These are phyloP conservation scores for Paelopatides confundens DNA, from an alignment of 53 echinoderm and acorn worm species.

Conservation along the genomic window DNA sequence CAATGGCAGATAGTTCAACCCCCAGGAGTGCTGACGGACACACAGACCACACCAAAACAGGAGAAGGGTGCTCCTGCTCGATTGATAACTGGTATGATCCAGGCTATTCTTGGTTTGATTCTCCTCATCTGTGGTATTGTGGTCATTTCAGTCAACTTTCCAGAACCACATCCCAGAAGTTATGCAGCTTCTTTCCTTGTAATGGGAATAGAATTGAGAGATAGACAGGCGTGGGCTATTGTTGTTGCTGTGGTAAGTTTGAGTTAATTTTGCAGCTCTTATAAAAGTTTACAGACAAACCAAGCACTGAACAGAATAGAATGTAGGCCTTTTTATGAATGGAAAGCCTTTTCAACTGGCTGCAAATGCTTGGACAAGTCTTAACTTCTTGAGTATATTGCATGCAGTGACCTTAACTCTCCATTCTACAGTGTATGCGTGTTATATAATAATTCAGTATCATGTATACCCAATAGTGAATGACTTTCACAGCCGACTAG, in stretches of 20 bases:
- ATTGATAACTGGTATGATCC: neutral
- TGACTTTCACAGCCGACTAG: too few relatives aligned
- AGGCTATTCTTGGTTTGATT: neutral
- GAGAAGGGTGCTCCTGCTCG: neutral
- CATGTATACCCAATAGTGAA: too few relatives aligned
- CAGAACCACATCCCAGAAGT: neutral
- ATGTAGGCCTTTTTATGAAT: too few relatives aligned
- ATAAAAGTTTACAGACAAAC: too few relatives aligned
- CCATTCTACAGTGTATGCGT: too few relatives aligned
- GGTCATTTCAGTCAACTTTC: neutral
- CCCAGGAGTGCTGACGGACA: neutral
- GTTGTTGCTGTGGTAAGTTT: neutral
- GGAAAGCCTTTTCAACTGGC: too few relatives aligned
- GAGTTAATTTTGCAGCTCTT: too few relatives aligned
- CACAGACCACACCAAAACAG: neutral
- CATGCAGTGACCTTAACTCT: too few relatives aligned
- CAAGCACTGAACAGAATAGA: too few relatives aligned
- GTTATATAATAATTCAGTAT: too few relatives aligned
- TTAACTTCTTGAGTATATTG: too few relatives aligned
- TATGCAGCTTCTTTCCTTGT: neutral
- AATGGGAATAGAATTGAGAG: neutral
- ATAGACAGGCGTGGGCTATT: neutral
- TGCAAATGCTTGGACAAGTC: too few relatives aligned
- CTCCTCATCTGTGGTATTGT: neutral
- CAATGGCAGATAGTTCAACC: neutral